Base-by-base conservation (phyloP, 2,113 vertebrate species). In the Rhineura floridana region DNA sequence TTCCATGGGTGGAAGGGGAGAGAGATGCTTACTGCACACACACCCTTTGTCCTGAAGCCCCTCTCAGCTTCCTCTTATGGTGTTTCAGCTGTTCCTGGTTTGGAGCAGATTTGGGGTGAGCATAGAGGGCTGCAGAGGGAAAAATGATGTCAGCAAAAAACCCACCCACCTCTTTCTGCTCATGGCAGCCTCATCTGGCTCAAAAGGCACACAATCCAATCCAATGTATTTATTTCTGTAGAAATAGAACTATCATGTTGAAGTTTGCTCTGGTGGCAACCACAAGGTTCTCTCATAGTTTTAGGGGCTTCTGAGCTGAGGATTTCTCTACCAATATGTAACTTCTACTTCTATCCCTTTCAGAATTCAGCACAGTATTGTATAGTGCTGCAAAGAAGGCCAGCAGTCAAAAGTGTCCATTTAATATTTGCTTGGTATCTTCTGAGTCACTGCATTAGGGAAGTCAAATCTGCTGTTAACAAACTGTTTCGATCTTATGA, bases 401-500 rank as follows among this genome's bases (percentile, higher is more conserved):
- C 42, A 69, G 42, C 78, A 89, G 55, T 36, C 48, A 13, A 19
- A 28, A 70, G n/a, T 44, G 44, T 91, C 65, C 75, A 44, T 88
- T 89, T 85, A 39, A 7, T 81, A 81, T 85, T 75, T 85, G 70
- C 67, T 89, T 91, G 87, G 30, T 84, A 90, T 89, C 67, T 39
- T 88, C 59, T 94, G 93, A 94, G 73, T 95, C 92, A 91, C 86
- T 89, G 63, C 10, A n/a, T 3, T 83, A 79, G 87, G 91, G 92
- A 94, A 95, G 93, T 89, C 77, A 86, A 52, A 89, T 84, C 93
- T 81, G 55, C 94, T 96, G 93, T 95, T 93, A 94, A 93, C 94
- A 94, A 39, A 91, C 88, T 95, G 89, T 95, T 96, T 94, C 95
- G 92, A 81, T 86, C 95, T 88, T 91, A 92, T 96, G 95, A 95